Percentiles rank a stretch among this genome's conserved stretches.
Evolutionary conservation across 2,797 vertebrate species (phyloP).

Genomic region (Ptychadena robeensis): DNA sequence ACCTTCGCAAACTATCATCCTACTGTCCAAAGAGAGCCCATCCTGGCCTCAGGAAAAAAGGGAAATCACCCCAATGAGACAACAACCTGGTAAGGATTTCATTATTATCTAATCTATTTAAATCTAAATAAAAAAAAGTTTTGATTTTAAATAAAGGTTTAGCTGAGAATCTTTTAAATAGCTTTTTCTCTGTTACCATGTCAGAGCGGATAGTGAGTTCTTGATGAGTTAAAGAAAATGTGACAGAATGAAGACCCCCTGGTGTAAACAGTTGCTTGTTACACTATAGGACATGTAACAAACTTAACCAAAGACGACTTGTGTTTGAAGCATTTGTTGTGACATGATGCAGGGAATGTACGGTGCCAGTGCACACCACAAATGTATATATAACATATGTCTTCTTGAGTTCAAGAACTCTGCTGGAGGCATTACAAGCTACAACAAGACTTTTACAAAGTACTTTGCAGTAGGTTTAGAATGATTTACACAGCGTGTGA

Average conservation of each 20-base stretch:
- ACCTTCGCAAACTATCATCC: too few relatives aligned
- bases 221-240: neutral
- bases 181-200: neutral
- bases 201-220: neutral
- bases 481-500: conserved; percentile 30
- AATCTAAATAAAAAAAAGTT: too few relatives aligned
- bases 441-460: conserved; percentile 29
- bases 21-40: too few relatives aligned
- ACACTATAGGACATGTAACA: neutral
- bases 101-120: too few relatives aligned
- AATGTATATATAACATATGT: conserved; percentile 24
- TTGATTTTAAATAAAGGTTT: too few relatives aligned
- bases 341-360: neutral
- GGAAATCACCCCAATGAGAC: too few relatives aligned
- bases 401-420: neutral
- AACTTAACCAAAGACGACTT: neutral
- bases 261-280: neutral
- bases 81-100: too few relatives aligned
- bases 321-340: neutral
- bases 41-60: too few relatives aligned
- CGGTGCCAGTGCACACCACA: neutral
- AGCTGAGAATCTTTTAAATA: too few relatives aligned
- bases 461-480: neutral
- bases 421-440: conserved; percentile 38
- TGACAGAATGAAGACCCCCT: neutral